Conservation (phyloP, 1,140 invertebrate genomes). For the Caenorhabditis tropicalis region DNA sequence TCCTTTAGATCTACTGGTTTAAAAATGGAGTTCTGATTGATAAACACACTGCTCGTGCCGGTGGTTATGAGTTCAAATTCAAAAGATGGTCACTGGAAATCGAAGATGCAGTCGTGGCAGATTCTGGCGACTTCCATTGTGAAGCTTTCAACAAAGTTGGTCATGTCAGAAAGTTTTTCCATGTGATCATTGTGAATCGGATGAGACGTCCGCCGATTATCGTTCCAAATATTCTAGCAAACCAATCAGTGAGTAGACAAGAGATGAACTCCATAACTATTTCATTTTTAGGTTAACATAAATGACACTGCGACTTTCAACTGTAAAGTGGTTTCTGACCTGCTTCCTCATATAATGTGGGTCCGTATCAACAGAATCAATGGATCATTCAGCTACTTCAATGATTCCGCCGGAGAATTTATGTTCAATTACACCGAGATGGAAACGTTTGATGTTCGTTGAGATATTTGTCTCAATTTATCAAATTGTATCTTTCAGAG, state of each 20-base stretch:
- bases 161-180: background rate
- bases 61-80: conserved; percentile 63
- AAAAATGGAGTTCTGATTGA: conserved; percentile 62
- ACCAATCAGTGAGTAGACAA: conserved; percentile 59
- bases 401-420: conserved; percentile 55
- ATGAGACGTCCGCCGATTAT: conserved; percentile 54
- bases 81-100: conserved; percentile 68
- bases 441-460: conserved; percentile 49
- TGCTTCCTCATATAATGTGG: conserved; percentile 70
- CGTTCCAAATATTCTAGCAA: conserved; percentile 66
- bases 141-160: conserved; percentile 42
- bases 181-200: conserved; percentile 49
- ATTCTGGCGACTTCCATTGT: conserved; percentile 51
- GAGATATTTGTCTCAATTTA: background rate
- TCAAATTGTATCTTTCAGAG: conserved; percentile 58
- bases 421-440: conserved; percentile 64
- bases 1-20: conserved; percentile 54
- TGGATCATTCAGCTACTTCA: conserved; percentile 61
- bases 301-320: conserved; percentile 69
- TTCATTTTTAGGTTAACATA: conserved; percentile 60
- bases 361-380: conserved; percentile 60
- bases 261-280: too few species aligned
- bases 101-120: conserved; percentile 68
- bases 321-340: conserved; percentile 69
- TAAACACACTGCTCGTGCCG: conserved; percentile 57